A percentile compares a stretch with the other conserved stretches of the same genome.
Evolutionary conservation across 2,113 vertebrate genomes (phyloP).

Genomic region (Peromyscus polionotus): DNA sequence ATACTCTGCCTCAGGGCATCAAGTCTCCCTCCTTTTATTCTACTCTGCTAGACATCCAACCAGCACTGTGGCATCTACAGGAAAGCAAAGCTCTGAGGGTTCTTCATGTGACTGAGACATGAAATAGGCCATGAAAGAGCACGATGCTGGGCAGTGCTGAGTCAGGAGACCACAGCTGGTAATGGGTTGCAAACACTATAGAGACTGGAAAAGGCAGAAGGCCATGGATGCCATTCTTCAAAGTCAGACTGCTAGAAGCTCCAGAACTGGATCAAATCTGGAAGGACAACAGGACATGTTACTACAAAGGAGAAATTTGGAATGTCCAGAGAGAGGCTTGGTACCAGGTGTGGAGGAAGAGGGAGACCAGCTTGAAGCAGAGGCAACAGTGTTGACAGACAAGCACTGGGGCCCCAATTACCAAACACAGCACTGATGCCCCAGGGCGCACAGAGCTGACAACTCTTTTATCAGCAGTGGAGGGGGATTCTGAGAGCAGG

Average conservation of each 20-base stretch:
- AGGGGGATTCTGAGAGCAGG: not conserved
- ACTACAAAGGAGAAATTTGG: not conserved
- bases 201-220: not conserved
- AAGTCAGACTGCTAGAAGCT: not conserved
- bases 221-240: not conserved
- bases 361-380: not conserved
- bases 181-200: not conserved
- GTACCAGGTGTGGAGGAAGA: not conserved
- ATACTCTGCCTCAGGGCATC: rapidly evolving
- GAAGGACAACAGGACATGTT: not conserved
- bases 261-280: not conserved
- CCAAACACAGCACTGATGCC: not conserved
- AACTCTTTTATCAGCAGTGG: not conserved
- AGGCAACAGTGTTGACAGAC: not conserved
- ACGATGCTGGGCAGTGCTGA: not conserved
- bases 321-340: not conserved
- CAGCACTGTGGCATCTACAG: not conserved
- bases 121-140: not conserved
- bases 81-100: not conserved
- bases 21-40: not conserved
- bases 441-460: not conserved
- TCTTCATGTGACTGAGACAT: not conserved
- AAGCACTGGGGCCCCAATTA: not conserved
- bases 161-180: not conserved
- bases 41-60: not conserved